Evolutionary conservation across 2,113 vertebrate genomes (phyloP).

Genomic region (Cochlearius cochlearius): DNA sequence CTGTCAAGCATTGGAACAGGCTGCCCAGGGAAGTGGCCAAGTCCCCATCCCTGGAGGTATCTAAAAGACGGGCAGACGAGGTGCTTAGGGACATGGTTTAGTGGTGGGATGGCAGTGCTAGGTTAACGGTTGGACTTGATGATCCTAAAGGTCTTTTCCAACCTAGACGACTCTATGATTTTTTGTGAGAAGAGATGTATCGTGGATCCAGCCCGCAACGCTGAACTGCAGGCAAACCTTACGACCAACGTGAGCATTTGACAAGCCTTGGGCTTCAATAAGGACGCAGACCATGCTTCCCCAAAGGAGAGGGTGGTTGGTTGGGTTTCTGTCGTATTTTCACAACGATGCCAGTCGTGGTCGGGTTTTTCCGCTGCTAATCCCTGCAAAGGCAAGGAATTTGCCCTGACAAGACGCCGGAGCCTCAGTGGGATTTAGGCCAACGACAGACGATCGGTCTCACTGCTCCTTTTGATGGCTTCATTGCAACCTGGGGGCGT

Average conservation of each 20-base stretch:
- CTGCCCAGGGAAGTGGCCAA: too few relatives aligned
- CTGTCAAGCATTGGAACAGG: too few relatives aligned
- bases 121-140: too few relatives aligned
- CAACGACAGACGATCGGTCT: too few relatives aligned
- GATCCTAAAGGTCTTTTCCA: too few relatives aligned
- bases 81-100: too few relatives aligned
- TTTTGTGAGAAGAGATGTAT: not conserved
- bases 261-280: not conserved
- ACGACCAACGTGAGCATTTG: fast-evolving
- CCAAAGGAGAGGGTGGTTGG: not conserved
- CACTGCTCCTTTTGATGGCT: not conserved
- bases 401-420: too few relatives aligned
- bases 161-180: not conserved
- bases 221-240: not conserved
- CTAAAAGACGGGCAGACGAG: too few relatives aligned
- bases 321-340: not conserved
- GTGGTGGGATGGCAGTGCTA: too few relatives aligned
- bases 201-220: not conserved
- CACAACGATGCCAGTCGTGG: fast-evolving
- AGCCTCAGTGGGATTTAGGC: too few relatives aligned
- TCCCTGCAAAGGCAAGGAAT: not conserved
- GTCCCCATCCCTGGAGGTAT: too few relatives aligned
- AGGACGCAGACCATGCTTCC: too few relatives aligned
- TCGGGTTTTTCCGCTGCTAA: not conserved
- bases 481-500: fast-evolving